Conservation (phyloP, 1,140 invertebrate genomes). For the Drosophila sulfurigaster region DNA sequence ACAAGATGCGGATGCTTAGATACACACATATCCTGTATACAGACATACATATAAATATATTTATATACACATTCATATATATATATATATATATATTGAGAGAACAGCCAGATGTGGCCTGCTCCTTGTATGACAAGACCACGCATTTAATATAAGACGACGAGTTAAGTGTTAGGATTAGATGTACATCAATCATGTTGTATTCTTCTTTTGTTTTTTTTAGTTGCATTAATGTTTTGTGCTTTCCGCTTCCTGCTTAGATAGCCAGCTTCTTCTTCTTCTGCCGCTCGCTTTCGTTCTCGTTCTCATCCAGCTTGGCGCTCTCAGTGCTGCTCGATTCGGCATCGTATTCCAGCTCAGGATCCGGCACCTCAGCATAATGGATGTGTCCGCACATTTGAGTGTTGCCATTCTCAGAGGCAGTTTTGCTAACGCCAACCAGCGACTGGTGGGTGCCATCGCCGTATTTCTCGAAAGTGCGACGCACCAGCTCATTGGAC, state of each 20-base stretch:
- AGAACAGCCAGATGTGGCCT: slow-evolving; percentile 54
- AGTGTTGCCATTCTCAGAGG: not conserved
- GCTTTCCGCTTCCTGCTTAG: slow-evolving; percentile 30
- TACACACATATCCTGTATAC: slow-evolving; percentile 47
- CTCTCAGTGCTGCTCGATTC: slow-evolving; percentile 83
- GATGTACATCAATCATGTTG: slow-evolving; percentile 48
- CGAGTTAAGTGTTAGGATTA: slow-evolving; percentile 52
- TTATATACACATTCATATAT: slow-evolving; percentile 12
- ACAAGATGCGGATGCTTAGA: slow-evolving; percentile 57
- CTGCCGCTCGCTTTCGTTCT: slow-evolving; percentile 73
- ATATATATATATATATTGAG: slow-evolving; percentile 37
- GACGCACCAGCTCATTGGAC: slow-evolving; percentile 86
- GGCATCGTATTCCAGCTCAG: slow-evolving; percentile 73
- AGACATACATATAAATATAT: slow-evolving; percentile 24
- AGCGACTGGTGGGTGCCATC: slow-evolving; percentile 87
- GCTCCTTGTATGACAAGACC: slow-evolving; percentile 47
- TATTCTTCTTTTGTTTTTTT: slow-evolving; percentile 3
- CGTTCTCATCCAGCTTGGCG: slow-evolving; percentile 80
- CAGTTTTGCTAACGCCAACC: slow-evolving; percentile 4
- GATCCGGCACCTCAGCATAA: slow-evolving; percentile 76
- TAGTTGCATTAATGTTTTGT: too few species aligned
- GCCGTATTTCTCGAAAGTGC: slow-evolving; percentile 86
- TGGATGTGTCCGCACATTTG: slow-evolving; percentile 67
- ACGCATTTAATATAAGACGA: slow-evolving; percentile 52
- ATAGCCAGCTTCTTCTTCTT: slow-evolving; percentile 71